Conservation (phyloP, 2,888 invertebrate species). For the Polylopha cassiicola region DNA sequence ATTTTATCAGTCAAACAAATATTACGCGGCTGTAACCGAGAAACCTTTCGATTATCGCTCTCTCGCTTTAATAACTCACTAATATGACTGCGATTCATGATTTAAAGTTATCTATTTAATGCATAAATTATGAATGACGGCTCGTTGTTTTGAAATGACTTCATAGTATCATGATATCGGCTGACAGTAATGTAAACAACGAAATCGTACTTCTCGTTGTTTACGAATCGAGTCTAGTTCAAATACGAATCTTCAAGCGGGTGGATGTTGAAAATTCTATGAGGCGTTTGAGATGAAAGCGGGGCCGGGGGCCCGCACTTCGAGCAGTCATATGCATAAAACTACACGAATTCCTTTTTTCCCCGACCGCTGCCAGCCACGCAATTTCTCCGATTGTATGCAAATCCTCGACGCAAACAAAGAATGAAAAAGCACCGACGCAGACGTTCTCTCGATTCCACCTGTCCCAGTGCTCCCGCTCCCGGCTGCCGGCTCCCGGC, state of each 20-base stretch:
- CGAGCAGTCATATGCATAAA: constrained; percentile 53
- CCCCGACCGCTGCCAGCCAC: constrained; percentile 51
- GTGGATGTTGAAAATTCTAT: constrained; percentile 21
- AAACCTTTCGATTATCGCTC: constrained; percentile 21
- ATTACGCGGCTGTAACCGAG: constrained; percentile 22
- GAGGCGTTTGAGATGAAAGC: constrained; percentile 34
- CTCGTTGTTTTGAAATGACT: constrained; percentile 13
- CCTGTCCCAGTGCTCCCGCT: constrained; percentile 44
- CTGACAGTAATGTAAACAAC: constrained; percentile 6
- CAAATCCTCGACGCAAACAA: constrained; percentile 71
- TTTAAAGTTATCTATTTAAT: constrained; percentile 8
- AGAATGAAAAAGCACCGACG: constrained; percentile 67
- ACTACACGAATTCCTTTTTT: constrained; percentile 60
- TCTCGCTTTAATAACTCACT: constrained; percentile 7
- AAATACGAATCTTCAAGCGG: constrained; percentile 1
- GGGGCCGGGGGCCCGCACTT: constrained; percentile 38
- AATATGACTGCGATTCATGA: constrained; percentile 2
- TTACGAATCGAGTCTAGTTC: constrained; percentile 3
- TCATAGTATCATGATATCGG: constrained; percentile 7
- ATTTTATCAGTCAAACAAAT: constrained; percentile 40
- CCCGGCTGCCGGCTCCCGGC: constrained; percentile 13
- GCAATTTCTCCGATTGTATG: constrained; percentile 75
- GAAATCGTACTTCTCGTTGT: constrained; percentile 8
- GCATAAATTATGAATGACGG: constrained; percentile 13
- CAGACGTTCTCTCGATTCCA: constrained; percentile 59